Evolutionary conservation across 2,888 invertebrate species (phyloP).

Genomic region (Pollenia amentaria): DNA sequence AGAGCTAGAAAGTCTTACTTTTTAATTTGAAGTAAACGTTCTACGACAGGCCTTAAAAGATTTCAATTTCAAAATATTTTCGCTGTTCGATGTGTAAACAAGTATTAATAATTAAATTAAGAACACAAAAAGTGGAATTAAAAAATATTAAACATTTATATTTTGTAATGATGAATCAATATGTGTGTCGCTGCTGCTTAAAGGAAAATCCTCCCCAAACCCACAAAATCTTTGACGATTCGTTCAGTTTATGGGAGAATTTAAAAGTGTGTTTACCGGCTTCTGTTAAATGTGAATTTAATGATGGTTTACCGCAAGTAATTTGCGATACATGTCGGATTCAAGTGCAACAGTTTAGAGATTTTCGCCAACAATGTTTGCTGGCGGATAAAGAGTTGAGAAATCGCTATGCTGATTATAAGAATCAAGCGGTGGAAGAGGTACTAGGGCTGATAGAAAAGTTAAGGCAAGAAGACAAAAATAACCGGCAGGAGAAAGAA

Average conservation of each 20-base stretch:
- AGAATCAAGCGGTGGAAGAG: slow-evolving; percentile 77
- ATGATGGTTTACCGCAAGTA: slow-evolving; percentile 79
- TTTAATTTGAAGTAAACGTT: slow-evolving; percentile 30
- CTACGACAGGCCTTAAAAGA: slow-evolving; percentile 23
- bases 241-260: slow-evolving; percentile 74
- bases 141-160: too few species aligned
- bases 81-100: slow-evolving; percentile 37
- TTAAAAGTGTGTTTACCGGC: slow-evolving; percentile 75
- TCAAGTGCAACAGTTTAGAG: slow-evolving; percentile 77
- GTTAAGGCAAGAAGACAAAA: slow-evolving; percentile 56
- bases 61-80: slow-evolving; percentile 59
- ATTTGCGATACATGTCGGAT: slow-evolving; percentile 79
- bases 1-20: slow-evolving; percentile 17
- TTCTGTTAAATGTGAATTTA: slow-evolving; percentile 75
- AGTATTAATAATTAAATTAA: slow-evolving; percentile 27
- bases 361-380: slow-evolving; percentile 78
- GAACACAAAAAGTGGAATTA: background rate
- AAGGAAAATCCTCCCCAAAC: slow-evolving; percentile 77
- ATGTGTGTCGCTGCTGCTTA: slow-evolving; percentile 80
- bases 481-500: slow-evolving; percentile 1
- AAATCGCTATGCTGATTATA: slow-evolving; percentile 74
- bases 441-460: slow-evolving; percentile 75
- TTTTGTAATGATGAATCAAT: slow-evolving; percentile 71
- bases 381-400: slow-evolving; percentile 78
- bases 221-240: slow-evolving; percentile 76